These are phyloP conservation scores for Dromius quadrimaculatus DNA, from an alignment of 2,888 invertebrate species.

Conservation along the genomic window DNA sequence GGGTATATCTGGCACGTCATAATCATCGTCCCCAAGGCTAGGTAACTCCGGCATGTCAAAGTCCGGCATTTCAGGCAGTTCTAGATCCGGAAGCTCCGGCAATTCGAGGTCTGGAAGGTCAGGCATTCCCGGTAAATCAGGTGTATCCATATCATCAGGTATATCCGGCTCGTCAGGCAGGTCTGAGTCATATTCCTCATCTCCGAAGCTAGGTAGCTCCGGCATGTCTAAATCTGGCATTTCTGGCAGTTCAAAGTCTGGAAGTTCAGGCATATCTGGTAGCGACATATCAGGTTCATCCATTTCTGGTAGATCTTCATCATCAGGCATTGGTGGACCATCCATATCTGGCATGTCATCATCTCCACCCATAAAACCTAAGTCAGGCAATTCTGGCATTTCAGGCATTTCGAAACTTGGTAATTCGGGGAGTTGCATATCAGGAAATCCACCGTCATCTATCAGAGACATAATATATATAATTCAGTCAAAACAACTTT, in stretches of 20 bases:
- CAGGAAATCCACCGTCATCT: not conserved
- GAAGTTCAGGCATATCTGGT: conserved; percentile 18
- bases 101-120: not conserved
- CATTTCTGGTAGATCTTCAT: not conserved
- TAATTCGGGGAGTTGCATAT: conserved; percentile 3
- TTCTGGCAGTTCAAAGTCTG: conserved; percentile 12
- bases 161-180: conserved; percentile 3
- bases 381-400: conserved; percentile 7
- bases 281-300: not conserved
- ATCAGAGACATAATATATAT: too few relatives aligned
- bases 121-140: conserved; percentile 18
- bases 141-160: conserved; percentile 3
- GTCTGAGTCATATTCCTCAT: not conserved
- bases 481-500: too few relatives aligned
- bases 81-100: not conserved
- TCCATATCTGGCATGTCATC: not conserved
- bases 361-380: too few relatives aligned
- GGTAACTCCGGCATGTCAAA: not conserved
- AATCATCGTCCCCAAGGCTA: not conserved
- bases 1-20: conserved; percentile 2
- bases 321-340: not conserved
- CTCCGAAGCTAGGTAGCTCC: not conserved
- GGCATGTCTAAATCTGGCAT: conserved; percentile 7
- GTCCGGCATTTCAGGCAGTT: not conserved
- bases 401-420: not conserved